Evolutionary conservation across 2,888 invertebrate species (phyloP).

Genomic region (Latheticus oryzae): DNA sequence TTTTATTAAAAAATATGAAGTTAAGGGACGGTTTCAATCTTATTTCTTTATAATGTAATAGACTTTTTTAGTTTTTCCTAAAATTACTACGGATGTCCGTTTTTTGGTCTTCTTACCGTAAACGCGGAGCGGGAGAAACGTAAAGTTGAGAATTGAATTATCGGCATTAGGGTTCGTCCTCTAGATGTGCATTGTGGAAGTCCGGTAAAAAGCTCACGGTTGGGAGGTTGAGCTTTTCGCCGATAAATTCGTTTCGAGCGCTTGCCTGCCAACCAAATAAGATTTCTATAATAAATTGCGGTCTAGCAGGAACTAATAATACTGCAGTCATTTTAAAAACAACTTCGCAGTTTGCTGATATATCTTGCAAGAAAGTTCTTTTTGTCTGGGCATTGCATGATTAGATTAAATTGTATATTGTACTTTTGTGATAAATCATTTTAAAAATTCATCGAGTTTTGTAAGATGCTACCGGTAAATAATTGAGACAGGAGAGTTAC

Average conservation of each 20-base stretch:
- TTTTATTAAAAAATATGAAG: too few relatives aligned
- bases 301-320: conserved; percentile 24
- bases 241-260: conserved; percentile 34
- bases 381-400: conserved; percentile 1
- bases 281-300: conserved; percentile 37
- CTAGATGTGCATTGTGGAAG: conserved; percentile 31
- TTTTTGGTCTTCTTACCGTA: conserved; percentile 6
- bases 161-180: conserved; percentile 28
- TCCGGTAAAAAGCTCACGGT: conserved; percentile 19
- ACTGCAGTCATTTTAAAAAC: conserved; percentile 6
- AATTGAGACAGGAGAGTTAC: conserved; percentile 9
- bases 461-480: conserved; percentile 11
- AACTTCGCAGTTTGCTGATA: conserved; percentile 10
- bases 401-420: conserved; percentile 7
- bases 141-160: conserved; percentile 33
- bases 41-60: too few relatives aligned
- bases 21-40: too few relatives aligned
- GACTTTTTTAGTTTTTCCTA: too few relatives aligned
- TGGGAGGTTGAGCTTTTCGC: conserved; percentile 27
- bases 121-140: conserved; percentile 21
- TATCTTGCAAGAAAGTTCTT: neutral
- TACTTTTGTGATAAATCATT: conserved; percentile 6
- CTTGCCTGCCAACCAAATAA: conserved; percentile 33
- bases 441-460: conserved; percentile 15
- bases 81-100: conserved; percentile 17